Evolutionary conservation across 2,888 invertebrate species (phyloP), one percentile per base, ranked within the genome.

Genomic region (Hypena proboscidalis): DNA sequence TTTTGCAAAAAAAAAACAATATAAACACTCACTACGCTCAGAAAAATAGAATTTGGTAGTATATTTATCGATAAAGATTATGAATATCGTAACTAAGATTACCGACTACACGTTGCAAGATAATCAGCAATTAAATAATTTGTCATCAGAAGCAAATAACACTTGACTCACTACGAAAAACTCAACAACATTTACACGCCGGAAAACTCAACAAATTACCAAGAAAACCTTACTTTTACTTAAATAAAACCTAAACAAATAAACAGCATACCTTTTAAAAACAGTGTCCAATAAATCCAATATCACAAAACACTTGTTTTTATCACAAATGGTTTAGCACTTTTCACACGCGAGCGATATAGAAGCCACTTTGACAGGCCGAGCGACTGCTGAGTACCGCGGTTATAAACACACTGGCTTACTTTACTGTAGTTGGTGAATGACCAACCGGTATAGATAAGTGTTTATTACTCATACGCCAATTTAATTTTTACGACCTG

Each of bases 401-500:
- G 61, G 56, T 59, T 60, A 50, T 49, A 43, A 35, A 27, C 23
- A 37, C 33, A 73, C 70, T 74, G 65, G 53, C 9, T 6, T 15
- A 29, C 3, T 15, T 15, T 13, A 13, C 13, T 29, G 17, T 29
- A 27, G 7, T 14, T 17, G 8, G 13, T n/a, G 9, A 22, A 14
- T 9, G 32, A 13, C 36, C 47, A 38, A 55, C 41, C 31, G 33
- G 10, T 21, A 13, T 35, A 26, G n/a, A 22, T 25, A 8, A 22
- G 11, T 30, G 30, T 38, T 15, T 11, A 19, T 20, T 15, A 26
- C 23, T 13, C 1, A 19, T 14, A 8, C 21, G 32, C 13, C 22
- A 32, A 21, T 32, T 36, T 26, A 31, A 31, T 31, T 31, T 31
- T 31, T 20, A 20, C 31, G 20, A 31, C 31, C 20, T 31, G 2